These are phyloP conservation scores for Drosophila trichaetosa DNA, from an alignment of 2,888 invertebrate species.

Conservation along the genomic window DNA sequence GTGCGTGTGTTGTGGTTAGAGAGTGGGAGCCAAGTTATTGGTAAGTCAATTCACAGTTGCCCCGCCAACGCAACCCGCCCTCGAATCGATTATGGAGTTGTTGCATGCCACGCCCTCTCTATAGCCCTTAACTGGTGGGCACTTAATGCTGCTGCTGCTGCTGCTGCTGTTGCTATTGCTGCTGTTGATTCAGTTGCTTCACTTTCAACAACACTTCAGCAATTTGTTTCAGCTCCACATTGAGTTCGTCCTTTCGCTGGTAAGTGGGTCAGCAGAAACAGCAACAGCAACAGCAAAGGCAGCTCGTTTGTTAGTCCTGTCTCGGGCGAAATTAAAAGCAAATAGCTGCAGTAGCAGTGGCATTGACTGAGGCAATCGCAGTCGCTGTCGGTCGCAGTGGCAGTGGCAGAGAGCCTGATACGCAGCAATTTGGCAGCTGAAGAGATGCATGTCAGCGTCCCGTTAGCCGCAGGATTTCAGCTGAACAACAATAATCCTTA, in stretches of 20 bases:
- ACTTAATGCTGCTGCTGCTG: slow-evolving; percentile 57
- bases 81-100: slow-evolving; percentile 68
- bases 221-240: slow-evolving; percentile 64
- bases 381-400: slow-evolving; percentile 8
- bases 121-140: slow-evolving; percentile 56
- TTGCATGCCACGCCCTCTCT: slow-evolving; percentile 58
- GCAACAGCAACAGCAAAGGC: slow-evolving; percentile 20
- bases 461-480: slow-evolving; percentile 3
- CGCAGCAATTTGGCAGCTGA: slow-evolving; percentile 67
- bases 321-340: slow-evolving; percentile 76
- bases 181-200: slow-evolving; percentile 67
- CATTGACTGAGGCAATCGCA: background rate
- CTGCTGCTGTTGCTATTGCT: slow-evolving; percentile 51
- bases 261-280: slow-evolving; percentile 59
- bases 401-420: slow-evolving; percentile 57
- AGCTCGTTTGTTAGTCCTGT: slow-evolving; percentile 71
- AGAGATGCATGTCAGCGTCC: slow-evolving; percentile 55
- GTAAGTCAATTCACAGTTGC: slow-evolving; percentile 46
- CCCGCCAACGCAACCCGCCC: slow-evolving; percentile 15
- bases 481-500: slow-evolving; percentile 49
- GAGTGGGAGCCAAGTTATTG: slow-evolving; percentile 63
- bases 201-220: slow-evolving; percentile 72
- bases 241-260: slow-evolving; percentile 40
- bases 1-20: slow-evolving; percentile 39
- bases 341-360: slow-evolving; percentile 59